Percentiles rank a stretch among this genome's conserved stretches.
Evolutionary conservation across 2,888 invertebrate species (phyloP).

Genomic region (Dicranocentrus wangi): DNA sequence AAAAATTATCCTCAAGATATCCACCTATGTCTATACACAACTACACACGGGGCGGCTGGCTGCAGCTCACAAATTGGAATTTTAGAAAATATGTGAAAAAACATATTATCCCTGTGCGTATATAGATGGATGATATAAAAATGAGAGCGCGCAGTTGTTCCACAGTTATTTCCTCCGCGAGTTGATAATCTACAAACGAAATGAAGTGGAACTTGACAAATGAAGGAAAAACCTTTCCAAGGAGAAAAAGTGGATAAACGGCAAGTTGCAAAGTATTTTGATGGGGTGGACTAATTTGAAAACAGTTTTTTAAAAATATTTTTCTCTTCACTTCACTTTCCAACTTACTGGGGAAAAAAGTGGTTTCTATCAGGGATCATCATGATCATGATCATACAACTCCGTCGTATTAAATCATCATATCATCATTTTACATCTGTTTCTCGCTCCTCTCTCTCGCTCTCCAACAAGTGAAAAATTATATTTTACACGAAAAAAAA

Average conservation of each 20-base stretch:
- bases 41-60: neutral
- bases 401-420: too few relatives aligned
- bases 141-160: constrained; percentile 31
- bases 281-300: constrained; percentile 26
- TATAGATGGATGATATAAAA: constrained; percentile 14
- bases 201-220: constrained; percentile 57
- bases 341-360: neutral
- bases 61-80: constrained; percentile 32
- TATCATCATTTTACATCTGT: too few relatives aligned
- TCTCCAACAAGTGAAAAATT: too few relatives aligned
- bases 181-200: constrained; percentile 42
- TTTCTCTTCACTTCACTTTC: neutral
- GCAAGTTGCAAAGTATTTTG: neutral
- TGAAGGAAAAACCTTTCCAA: constrained; percentile 32
- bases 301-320: constrained; percentile 13
- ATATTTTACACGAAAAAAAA: too few relatives aligned
- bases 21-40: constrained; percentile 24
- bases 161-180: neutral
- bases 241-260: constrained; percentile 25
- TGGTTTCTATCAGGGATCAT: too few relatives aligned
- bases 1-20: constrained; percentile 41
- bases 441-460: too few relatives aligned
- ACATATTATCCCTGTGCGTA: too few relatives aligned
- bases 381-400: too few relatives aligned
- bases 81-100: constrained; percentile 24